phyloP scores from a whole-genome alignment of 2,888 invertebrate genomes.

The Dorcus parallelipipedus region DNA sequence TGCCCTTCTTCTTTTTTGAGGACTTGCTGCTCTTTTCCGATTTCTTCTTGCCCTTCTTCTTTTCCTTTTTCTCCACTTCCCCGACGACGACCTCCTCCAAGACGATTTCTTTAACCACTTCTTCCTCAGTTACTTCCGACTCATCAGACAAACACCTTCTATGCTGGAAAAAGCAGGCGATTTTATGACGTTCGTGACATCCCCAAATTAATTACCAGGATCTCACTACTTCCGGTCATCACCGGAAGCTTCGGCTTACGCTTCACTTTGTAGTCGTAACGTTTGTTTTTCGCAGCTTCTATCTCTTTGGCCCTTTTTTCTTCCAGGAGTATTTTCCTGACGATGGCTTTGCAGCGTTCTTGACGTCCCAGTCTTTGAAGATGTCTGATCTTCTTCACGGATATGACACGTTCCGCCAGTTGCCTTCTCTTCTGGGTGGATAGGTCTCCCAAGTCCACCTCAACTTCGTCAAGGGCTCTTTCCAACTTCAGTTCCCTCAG shows the following conservation, averaged over 20 bases:
- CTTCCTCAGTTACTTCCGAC: constrained; percentile 4
- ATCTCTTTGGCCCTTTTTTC: constrained; percentile 17
- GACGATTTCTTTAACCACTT: background rate
- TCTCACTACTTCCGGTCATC: background rate
- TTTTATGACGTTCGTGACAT: background rate
- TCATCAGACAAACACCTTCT: background rate
- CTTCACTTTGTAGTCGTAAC: constrained; percentile 19
- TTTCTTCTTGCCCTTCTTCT: constrained; percentile 14
- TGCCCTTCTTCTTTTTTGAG: constrained; percentile 7
- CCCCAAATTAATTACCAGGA: constrained; percentile 9
- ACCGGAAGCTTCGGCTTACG: constrained; percentile 10
- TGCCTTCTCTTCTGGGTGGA: constrained; percentile 3
- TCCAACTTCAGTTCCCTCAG: constrained; percentile 3
- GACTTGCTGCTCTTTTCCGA: constrained; percentile 10
- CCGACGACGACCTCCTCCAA: background rate
- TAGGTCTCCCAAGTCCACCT: constrained; percentile 9
- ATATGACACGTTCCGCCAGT: constrained; percentile 17
- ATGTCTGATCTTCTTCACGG: constrained; percentile 14
- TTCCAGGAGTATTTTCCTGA: constrained; percentile 22
- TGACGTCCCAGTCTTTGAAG: constrained; percentile 8
- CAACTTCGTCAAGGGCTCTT: constrained; percentile 1
- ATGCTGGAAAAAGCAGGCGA: too few species aligned
- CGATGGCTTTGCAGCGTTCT: constrained; percentile 12
- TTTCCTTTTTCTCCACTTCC: constrained; percentile 8
- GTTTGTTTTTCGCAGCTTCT: constrained; percentile 12